phyloP scores from a whole-genome alignment of 2,797 vertebrate genomes.

The Eulemur rubriventer region DNA sequence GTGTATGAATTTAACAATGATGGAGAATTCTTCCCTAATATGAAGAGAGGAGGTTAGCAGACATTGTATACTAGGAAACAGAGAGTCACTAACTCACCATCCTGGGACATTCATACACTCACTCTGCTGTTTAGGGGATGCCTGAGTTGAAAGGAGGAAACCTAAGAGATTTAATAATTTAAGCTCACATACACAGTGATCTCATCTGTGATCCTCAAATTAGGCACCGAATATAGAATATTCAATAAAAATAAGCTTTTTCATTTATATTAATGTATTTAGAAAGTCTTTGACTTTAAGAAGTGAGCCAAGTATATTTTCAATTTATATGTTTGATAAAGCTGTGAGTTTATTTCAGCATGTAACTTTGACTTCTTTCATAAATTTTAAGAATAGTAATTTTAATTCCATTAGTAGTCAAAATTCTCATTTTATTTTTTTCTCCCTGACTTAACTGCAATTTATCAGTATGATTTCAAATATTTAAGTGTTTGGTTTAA shows the following conservation, averaged over 20 bases:
- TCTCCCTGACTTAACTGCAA: not conserved
- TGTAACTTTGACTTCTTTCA: not conserved
- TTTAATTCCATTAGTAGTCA: not conserved
- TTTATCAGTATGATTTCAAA: not conserved
- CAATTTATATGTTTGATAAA: not conserved
- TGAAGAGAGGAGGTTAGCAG: not conserved
- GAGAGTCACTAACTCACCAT: not conserved
- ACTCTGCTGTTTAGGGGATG: not conserved
- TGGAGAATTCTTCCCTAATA: not conserved
- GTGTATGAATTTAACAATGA: not conserved
- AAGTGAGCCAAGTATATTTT: conserved; percentile 6
- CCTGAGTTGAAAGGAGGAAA: not conserved
- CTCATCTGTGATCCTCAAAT: not conserved
- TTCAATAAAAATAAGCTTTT: not conserved
- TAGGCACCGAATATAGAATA: not conserved
- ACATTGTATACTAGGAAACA: not conserved
- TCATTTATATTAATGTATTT: conserved; percentile 10
- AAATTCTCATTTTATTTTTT: not conserved
- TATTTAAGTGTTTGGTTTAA: not conserved
- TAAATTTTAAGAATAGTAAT: not conserved
- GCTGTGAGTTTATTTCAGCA: not conserved
- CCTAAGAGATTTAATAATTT: not conserved
- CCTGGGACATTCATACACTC: not conserved
- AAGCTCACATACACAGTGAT: not conserved
- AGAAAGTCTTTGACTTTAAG: not conserved